phyloP scores from a whole-genome alignment of 2,797 vertebrate species.

The Lophotriccus pileatus region DNA sequence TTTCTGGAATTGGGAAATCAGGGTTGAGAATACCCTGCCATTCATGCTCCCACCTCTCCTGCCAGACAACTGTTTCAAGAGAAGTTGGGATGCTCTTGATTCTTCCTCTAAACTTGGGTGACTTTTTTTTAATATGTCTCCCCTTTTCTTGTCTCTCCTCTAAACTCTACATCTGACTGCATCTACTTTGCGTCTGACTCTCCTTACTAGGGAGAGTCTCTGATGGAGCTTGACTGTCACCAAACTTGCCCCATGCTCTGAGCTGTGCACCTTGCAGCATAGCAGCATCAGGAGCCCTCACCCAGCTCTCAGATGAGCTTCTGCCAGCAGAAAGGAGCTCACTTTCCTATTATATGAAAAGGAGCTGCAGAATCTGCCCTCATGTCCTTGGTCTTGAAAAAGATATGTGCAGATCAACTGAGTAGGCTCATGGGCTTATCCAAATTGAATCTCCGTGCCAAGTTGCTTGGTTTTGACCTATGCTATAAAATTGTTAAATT shows the following conservation, averaged over 20 bases:
- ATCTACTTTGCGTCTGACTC: not conserved
- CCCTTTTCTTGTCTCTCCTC: not conserved
- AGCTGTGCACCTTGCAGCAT: not conserved
- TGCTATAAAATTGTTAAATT: not conserved
- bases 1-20: not conserved
- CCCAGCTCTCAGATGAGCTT: not conserved
- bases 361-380: not conserved
- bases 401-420: not conserved
- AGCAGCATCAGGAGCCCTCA: not conserved
- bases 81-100: not conserved
- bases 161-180: not conserved
- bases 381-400: not conserved
- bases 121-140: not conserved
- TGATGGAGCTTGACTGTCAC: not conserved
- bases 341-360: not conserved
- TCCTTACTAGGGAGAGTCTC: not conserved
- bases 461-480: not conserved
- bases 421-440: not conserved
- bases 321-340: not conserved
- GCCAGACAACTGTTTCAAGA: not conserved
- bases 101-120: not conserved
- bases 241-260: not conserved
- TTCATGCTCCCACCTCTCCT: not conserved
- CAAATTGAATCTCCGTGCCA: slow-evolving; percentile 18
- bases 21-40: not conserved